A percentile compares a stretch with the other conserved stretches of the same genome.
Conservation (phyloP, 2,113 vertebrate genomes). For the Acanthochromis polyacanthus region DNA sequence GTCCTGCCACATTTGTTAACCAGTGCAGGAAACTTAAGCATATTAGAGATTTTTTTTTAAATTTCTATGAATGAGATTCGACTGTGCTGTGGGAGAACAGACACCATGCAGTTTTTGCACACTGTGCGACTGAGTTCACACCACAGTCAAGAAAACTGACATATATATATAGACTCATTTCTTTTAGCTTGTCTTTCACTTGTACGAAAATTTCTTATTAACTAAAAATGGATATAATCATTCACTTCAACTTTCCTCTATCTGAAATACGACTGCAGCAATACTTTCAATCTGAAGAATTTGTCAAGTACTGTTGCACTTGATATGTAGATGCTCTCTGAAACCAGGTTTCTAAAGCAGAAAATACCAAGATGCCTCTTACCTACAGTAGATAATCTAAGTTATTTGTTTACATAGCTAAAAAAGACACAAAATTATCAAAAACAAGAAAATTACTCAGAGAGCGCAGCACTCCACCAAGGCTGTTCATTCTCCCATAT, state of each 20-base stretch:
- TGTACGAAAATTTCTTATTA: not conserved
- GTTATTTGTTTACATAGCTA: not conserved
- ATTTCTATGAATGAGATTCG: not conserved
- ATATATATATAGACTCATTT: not conserved
- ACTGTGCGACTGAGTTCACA: not conserved
- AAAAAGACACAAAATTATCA: not conserved
- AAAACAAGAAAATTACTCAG: too few species aligned
- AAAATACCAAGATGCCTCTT: not conserved
- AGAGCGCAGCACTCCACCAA: too few species aligned
- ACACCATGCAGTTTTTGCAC: not conserved
- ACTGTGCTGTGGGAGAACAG: not conserved
- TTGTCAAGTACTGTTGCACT: not conserved
- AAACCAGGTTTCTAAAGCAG: not conserved
- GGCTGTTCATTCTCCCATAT: too few species aligned
- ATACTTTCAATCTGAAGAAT: not conserved
- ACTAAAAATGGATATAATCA: not conserved
- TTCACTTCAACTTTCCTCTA: not conserved
- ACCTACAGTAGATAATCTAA: not conserved
- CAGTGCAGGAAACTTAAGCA: not conserved
- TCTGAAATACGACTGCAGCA: not conserved
- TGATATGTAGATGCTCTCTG: not conserved
- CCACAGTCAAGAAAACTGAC: not conserved
- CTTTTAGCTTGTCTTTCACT: not conserved
- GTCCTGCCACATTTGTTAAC: conserved; percentile 16
- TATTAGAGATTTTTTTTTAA: conserved; percentile 13